phyloP scores from a whole-genome alignment of 2,113 vertebrate genomes.

The Anoura caudifer region DNA sequence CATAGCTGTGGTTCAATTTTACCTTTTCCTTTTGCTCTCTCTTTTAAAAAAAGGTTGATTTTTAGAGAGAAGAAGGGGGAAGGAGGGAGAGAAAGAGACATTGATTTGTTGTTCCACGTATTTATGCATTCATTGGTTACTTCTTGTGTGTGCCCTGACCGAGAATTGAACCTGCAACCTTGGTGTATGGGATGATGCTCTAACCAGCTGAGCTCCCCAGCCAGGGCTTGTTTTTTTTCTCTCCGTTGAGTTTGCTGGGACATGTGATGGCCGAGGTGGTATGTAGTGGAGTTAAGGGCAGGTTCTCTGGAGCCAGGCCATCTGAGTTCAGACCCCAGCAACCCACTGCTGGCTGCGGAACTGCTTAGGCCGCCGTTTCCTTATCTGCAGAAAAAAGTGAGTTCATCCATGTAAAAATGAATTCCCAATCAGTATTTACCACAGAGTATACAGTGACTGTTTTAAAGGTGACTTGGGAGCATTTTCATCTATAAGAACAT shows the following conservation, averaged over 20 bases:
- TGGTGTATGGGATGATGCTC: not conserved
- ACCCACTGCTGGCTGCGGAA: no score
- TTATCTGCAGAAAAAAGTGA: not conserved
- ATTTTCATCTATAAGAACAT: not conserved
- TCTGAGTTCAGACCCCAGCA: not conserved
- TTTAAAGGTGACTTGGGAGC: not conserved
- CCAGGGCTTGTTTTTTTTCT: not conserved
- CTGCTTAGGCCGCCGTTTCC: not conserved
- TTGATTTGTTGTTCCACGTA: not conserved
- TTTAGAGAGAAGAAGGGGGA: not conserved
- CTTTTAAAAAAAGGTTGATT: not conserved
- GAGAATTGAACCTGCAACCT: not conserved
- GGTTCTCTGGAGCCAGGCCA: not conserved
- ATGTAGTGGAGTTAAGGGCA: not conserved
- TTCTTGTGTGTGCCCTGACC: not conserved
- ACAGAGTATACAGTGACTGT: not conserved
- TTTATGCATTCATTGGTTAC: not conserved
- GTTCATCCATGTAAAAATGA: not conserved
- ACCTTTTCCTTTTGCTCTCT: not conserved
- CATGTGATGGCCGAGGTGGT: fast-evolving
- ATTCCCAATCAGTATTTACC: not conserved
- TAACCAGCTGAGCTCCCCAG: not conserved
- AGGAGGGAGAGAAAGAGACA: not conserved
- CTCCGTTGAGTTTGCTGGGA: not conserved
- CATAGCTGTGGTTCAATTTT: not conserved